Conservation (phyloP, 2,888 invertebrate species). For the Lithophane semibrunnea region DNA sequence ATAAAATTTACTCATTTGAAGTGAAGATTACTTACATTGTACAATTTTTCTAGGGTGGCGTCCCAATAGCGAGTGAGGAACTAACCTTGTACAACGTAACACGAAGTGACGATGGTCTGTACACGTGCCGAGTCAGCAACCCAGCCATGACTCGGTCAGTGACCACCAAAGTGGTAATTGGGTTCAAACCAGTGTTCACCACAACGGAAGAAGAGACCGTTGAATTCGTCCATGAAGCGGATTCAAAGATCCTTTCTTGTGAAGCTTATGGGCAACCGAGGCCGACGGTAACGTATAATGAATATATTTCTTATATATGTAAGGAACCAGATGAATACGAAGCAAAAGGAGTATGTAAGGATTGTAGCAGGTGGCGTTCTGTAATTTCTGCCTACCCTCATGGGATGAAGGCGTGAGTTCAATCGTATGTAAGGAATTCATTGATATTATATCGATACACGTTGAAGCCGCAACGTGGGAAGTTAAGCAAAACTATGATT, state of each 20-base stretch:
- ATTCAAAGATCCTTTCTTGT: constrained; percentile 69
- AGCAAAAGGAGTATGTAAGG: not conserved
- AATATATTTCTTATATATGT: not conserved
- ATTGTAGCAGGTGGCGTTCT: no score
- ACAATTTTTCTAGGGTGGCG: constrained; percentile 64
- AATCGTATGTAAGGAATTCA: no score
- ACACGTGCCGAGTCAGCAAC: constrained; percentile 77
- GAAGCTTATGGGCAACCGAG: constrained; percentile 69
- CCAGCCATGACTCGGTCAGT: constrained; percentile 62
- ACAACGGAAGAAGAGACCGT: constrained; percentile 62
- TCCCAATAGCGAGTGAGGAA: constrained; percentile 58
- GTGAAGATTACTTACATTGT: not conserved
- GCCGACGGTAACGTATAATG: constrained; percentile 68
- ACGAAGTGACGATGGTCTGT: constrained; percentile 71
- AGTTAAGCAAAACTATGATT: no score
- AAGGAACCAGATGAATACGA: not conserved
- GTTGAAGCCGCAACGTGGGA: no score
- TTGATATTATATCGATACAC: no score
- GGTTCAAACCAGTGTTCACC: constrained; percentile 73
- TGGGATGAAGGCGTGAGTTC: no score
- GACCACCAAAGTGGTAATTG: constrained; percentile 69
- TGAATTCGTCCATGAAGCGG: constrained; percentile 60
- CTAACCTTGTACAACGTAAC: constrained; percentile 65
- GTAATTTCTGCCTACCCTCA: no score
- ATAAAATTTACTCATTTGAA: no score